Evolutionary conservation across 2,888 invertebrate species (phyloP).

Genomic region (Carcina quercana): DNA sequence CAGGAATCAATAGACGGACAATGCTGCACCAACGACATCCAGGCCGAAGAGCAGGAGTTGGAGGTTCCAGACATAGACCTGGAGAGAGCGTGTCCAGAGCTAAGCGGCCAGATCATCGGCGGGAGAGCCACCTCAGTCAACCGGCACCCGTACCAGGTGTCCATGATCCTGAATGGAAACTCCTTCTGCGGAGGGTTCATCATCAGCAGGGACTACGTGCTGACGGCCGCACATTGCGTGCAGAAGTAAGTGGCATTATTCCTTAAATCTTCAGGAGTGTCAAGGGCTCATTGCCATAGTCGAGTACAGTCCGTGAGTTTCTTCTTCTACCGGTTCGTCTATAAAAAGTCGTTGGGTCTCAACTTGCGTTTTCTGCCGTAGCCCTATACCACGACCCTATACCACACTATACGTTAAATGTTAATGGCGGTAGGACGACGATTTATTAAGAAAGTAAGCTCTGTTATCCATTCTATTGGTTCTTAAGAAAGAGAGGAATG

Average conservation of each 20-base stretch:
- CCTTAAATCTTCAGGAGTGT: too few relatives aligned
- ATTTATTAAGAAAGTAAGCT: too few relatives aligned
- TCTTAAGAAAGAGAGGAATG: too few relatives aligned
- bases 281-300: too few relatives aligned
- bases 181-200: slow-evolving; percentile 68
- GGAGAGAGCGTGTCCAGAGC: slow-evolving; percentile 52
- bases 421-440: too few relatives aligned
- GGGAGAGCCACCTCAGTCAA: slow-evolving; percentile 53
- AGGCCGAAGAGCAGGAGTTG: slow-evolving; percentile 21
- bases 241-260: slow-evolving; percentile 59
- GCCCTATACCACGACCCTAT: too few relatives aligned
- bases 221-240: slow-evolving; percentile 67
- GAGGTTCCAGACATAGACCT: slow-evolving; percentile 41
- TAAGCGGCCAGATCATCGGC: slow-evolving; percentile 64
- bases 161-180: slow-evolving; percentile 62
- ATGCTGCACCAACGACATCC: slow-evolving; percentile 28
- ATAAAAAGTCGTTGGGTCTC: too few relatives aligned
- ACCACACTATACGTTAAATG: too few relatives aligned
- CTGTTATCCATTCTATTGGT: too few relatives aligned
- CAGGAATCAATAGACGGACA: slow-evolving; percentile 43
- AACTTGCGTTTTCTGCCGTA: too few relatives aligned
- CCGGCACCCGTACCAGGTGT: slow-evolving; percentile 56
- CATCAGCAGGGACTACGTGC: slow-evolving; percentile 48
- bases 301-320: too few relatives aligned
- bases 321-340: too few relatives aligned